Conservation (phyloP, 2,797 vertebrate genomes). For the Triplophysa bombifrons region DNA sequence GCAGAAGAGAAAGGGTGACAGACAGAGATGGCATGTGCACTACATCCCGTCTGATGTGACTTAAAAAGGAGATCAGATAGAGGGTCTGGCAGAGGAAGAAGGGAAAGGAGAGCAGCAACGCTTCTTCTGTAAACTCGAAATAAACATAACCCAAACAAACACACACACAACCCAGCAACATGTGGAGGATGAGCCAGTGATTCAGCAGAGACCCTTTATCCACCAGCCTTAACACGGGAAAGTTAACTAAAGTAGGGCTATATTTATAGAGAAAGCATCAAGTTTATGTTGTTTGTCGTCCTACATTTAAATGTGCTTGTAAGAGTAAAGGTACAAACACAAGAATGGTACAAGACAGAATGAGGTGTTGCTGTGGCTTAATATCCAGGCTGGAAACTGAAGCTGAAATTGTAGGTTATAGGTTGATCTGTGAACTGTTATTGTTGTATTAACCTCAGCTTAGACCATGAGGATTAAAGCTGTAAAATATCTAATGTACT, state of each 20-base stretch:
- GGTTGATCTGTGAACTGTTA: background rate
- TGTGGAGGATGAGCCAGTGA: slow-evolving; percentile 53
- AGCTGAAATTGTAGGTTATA: background rate
- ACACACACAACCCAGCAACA: background rate
- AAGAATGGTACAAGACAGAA: slow-evolving; percentile 21
- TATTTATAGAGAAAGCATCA: slow-evolving; percentile 72
- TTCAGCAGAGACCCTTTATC: slow-evolving; percentile 59
- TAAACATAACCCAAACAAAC: slow-evolving; percentile 53
- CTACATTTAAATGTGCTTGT: slow-evolving; percentile 48
- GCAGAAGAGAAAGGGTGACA: slow-evolving; percentile 28
- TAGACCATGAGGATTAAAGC: background rate
- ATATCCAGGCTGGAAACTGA: background rate
- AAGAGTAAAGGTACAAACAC: slow-evolving; percentile 14
- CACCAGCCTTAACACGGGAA: slow-evolving; percentile 41
- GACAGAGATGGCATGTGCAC: slow-evolving; percentile 46
- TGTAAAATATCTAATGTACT: background rate
- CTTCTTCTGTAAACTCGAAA: slow-evolving; percentile 76
- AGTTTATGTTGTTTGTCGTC: slow-evolving; percentile 46
- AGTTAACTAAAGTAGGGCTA: slow-evolving; percentile 69
- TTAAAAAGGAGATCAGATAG: slow-evolving; percentile 77
- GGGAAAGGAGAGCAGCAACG: slow-evolving; percentile 59
- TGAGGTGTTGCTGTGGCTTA: background rate
- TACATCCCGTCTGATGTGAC: slow-evolving; percentile 62
- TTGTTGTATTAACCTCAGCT: background rate
- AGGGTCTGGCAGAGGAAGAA: slow-evolving; percentile 46